phyloP scores from a whole-genome alignment of 2,797 vertebrate genomes.

The Melanotaenia maccullochi region DNA sequence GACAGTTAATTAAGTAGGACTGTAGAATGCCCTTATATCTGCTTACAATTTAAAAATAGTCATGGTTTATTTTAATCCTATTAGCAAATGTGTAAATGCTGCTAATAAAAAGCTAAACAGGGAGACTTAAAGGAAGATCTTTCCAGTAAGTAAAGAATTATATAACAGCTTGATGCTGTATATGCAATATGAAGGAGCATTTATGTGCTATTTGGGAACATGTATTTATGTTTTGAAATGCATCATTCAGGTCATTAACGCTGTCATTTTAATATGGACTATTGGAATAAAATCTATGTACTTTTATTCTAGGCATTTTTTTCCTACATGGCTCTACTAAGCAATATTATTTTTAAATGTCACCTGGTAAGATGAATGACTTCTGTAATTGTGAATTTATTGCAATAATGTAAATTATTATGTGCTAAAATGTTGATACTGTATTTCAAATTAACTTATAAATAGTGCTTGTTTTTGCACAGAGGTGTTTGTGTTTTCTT shows the following conservation, averaged over 20 bases:
- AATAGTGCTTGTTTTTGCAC: slow-evolving; percentile 68
- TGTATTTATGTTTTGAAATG: slow-evolving; percentile 36
- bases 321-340: slow-evolving; percentile 54
- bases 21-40: slow-evolving; percentile 4
- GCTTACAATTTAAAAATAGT: background rate
- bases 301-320: slow-evolving; percentile 38
- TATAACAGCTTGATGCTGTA: slow-evolving; percentile 53
- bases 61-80: background rate
- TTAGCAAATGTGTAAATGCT: slow-evolving; percentile 1
- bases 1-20: background rate
- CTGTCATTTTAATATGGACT: slow-evolving; percentile 43
- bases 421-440: slow-evolving; percentile 69
- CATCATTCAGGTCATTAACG: slow-evolving; percentile 39
- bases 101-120: slow-evolving; percentile 7
- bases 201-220: slow-evolving; percentile 37
- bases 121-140: slow-evolving; percentile 1
- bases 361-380: slow-evolving; percentile 62
- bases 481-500: slow-evolving; percentile 27
- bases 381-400: slow-evolving; percentile 73
- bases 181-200: slow-evolving; percentile 54
- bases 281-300: slow-evolving; percentile 22
- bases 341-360: slow-evolving; percentile 77
- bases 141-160: slow-evolving; percentile 1
- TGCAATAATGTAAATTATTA: slow-evolving; percentile 82
- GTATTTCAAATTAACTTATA: slow-evolving; percentile 71